phyloP scores from a whole-genome alignment of 2,888 invertebrate genomes.

The Keiferia lycopersicella region DNA sequence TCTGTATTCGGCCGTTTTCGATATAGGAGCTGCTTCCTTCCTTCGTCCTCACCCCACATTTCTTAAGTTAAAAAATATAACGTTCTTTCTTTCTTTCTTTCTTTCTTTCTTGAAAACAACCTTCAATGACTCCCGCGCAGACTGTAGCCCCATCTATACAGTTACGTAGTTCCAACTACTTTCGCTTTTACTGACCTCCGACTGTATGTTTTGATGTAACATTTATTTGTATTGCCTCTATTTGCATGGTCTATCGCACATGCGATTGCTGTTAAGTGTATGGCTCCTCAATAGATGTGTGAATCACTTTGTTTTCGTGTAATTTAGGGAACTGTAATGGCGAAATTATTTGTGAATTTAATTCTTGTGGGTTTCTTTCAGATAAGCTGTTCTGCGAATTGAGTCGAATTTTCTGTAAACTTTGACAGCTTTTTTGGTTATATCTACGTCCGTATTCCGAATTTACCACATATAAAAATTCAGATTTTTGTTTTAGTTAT shows the following conservation, averaged over 20 bases:
- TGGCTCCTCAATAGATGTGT: constrained; percentile 4
- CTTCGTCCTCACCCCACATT: no score
- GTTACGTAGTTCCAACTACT: constrained; percentile 21
- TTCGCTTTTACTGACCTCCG: constrained; percentile 19
- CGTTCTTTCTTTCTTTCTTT: neutral
- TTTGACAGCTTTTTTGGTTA: no score
- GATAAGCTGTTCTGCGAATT: no score
- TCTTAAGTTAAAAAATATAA: no score
- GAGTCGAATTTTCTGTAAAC: no score
- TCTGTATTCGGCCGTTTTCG: no score
- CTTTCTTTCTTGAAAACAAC: neutral
- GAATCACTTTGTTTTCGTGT: constrained; percentile 2
- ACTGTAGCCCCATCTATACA: constrained; percentile 6
- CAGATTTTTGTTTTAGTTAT: neutral
- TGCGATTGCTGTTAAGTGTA: constrained; percentile 31
- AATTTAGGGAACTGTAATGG: neutral
- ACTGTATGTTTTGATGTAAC: constrained; percentile 36
- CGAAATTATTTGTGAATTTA: neutral
- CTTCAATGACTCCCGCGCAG: neutral
- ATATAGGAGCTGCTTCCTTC: no score
- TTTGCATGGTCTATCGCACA: constrained; percentile 48
- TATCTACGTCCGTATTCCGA: neutral
- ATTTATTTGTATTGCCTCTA: constrained; percentile 19
- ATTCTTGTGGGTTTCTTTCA: no score
- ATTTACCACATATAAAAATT: neutral